Evolutionary conservation across 2,888 invertebrate species (phyloP), one percentile per base, ranked within the genome.

Genomic region (Masnerella sp.): DNA sequence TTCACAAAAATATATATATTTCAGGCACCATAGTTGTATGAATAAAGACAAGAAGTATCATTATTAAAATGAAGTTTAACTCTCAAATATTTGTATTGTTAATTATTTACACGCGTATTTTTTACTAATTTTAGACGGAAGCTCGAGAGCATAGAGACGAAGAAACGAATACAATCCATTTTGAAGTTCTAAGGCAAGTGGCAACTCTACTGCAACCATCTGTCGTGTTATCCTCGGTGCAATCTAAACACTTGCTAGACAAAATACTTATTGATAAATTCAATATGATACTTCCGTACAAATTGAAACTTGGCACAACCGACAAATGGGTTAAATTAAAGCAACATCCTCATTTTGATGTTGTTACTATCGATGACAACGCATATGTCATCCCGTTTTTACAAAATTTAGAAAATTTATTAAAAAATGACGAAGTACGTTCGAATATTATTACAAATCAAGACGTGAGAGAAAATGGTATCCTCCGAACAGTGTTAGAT

Each of bases 401-500:
- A 3, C 25, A 58, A 2, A 76, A 67, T 61, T 70, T 77, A 15
- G 20, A 34, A 61, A 70, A 65, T 36, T 64, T 76, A 18, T 14
- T 77, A 12, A 17, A 34, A 25, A 77, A 76, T 38, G 54, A 72
- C 7, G 68, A 70, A 34, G 42, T 76, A 11, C 47, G 68, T 20
- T 30, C 11, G 2, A 54, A 56, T 51, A 47, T 76, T 30, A 47
- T 76, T 22, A 42, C 71, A 15, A 71, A 76, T 56, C 52, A 34
- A 11, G 38, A 17, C 43, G 2, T 14, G 1, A 28, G 45, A 25
- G 34, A 61, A 52, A 30, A 61, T 43, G 64, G 47, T 14, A 8
- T 74, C 8, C 43, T 43, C n/a, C 40, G 74, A 17, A 65, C 74
- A 5, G 73, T 78, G 9, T 25, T 75, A 9, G 77, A 80, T 74